Evolutionary conservation across 1,140 invertebrate species (phyloP), one percentile per base, ranked within the genome.

Genomic region (Cyclina sinensis): DNA sequence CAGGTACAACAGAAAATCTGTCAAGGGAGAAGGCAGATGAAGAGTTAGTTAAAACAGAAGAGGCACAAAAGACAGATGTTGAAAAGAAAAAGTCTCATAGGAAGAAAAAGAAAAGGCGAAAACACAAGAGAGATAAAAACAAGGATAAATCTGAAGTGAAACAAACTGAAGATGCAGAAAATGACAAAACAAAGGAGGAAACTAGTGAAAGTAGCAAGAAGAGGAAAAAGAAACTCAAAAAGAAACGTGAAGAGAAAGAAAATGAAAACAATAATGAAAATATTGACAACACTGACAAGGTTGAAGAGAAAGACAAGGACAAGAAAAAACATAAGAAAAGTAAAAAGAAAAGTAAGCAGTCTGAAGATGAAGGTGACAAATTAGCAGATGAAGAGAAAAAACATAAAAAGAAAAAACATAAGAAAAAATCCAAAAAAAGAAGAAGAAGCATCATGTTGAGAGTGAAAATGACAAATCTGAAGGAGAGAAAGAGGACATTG

Each of bases 321-420:
- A 92, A 90, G 51, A 91, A 88, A 46, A 91, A 82, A 48, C 81
- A 91, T 39, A 90, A 90, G 59, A 91, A 92, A 68, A 91, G 86
- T 76, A 86, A 81, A 78, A 87, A 87, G 16, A 90, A 91, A 51
- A 70, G 43, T 11, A 54, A 81, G 32, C 27, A 89, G 54, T 87
- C 86, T 30, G 86, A 85, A 62, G 89, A 90, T 27, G 89, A 86
- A 59, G 74, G 79, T 51, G 81, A 91, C 65, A 88, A 86, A 30
- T 35, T 59, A 51, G 83, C 82, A 74, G 78, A 89, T 39, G 81
- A 84, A 68, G 87, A 79, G 27, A 88, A 88, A 43, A 83, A 84
- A 86, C 83, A 91, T 48, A 59, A 46, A 59, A 83, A 92, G 59
- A 84, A 73, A 37, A 85, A 74, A 39, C n/a, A n/a, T n/a, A 70